Percentiles rank a stretch among this genome's conserved stretches.
Conservation (phyloP, 2,888 invertebrate genomes). For the Meghimatium bilineatum region DNA sequence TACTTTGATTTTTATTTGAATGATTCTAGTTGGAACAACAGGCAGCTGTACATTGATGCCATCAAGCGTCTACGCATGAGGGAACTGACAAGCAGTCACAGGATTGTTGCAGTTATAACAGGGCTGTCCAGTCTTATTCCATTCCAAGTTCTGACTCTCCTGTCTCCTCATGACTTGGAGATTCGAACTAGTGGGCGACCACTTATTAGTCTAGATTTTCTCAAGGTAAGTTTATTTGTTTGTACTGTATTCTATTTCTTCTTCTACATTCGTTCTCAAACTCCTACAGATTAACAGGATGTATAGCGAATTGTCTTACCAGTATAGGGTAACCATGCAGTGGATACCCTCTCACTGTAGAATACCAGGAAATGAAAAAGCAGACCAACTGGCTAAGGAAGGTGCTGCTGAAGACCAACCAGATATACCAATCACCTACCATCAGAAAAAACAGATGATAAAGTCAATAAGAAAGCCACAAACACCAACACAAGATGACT, state of each 20-base stretch:
- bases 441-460: no score
- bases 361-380: no score
- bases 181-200: slow-evolving; percentile 74
- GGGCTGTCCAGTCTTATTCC: slow-evolving; percentile 74
- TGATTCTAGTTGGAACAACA: slow-evolving; percentile 70
- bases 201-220: slow-evolving; percentile 72
- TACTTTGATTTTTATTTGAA: background rate
- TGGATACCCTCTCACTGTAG: no score
- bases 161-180: slow-evolving; percentile 73
- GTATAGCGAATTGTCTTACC: no score
- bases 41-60: slow-evolving; percentile 71
- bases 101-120: slow-evolving; percentile 63
- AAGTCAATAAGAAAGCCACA: no score
- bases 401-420: no score
- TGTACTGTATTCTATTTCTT: background rate
- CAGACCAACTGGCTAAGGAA: no score
- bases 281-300: no score
- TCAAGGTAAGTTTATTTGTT: slow-evolving; percentile 65
- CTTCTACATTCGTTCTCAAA: background rate
- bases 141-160: slow-evolving; percentile 69
- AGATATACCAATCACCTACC: no score
- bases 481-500: no score
- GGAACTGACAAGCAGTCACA: slow-evolving; percentile 65
- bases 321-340: no score
- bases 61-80: slow-evolving; percentile 66